phyloP scores from a whole-genome alignment of 30 jellyfish, hydroid and myxozoan genomes.

The Cassiopea xamachana region DNA sequence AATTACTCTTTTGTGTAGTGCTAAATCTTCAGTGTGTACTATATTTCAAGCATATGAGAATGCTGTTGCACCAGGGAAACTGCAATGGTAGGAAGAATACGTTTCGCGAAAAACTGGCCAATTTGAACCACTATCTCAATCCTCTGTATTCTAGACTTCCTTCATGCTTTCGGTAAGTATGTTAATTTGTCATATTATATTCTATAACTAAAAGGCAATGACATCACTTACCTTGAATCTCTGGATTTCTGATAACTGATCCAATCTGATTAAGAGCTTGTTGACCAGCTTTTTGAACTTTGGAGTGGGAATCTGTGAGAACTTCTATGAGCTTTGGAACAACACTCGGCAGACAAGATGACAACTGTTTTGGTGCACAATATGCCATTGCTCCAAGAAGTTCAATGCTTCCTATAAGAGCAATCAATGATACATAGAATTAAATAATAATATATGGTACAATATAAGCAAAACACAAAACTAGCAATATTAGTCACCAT shows the following conservation, averaged over 20 bases:
- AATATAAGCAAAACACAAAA: not conserved
- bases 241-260: slow-evolving; percentile 97
- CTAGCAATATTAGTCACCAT: too few relatives aligned
- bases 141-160: too few relatives aligned
- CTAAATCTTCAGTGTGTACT: too few relatives aligned
- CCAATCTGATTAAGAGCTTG: slow-evolving; percentile 98
- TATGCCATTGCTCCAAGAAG: slow-evolving; percentile 98
- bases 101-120: too few relatives aligned
- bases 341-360: slow-evolving; percentile 97
- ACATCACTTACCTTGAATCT: slow-evolving; percentile 82
- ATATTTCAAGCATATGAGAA: too few relatives aligned
- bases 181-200: too few relatives aligned
- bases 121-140: too few relatives aligned
- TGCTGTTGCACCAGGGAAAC: too few relatives aligned
- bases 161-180: too few relatives aligned
- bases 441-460: not conserved
- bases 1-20: too few relatives aligned
- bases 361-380: slow-evolving; percentile 98
- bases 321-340: slow-evolving; percentile 92
- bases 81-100: too few relatives aligned
- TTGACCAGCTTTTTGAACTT: slow-evolving; percentile 98
- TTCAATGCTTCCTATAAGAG: slow-evolving; percentile 90
- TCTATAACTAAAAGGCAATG: too few relatives aligned
- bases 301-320: slow-evolving; percentile 93
- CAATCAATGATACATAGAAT: not conserved